Evolutionary conservation across 1,140 invertebrate genomes (phyloP), one percentile per base, ranked within the genome.

Genomic region (Caerostris extrusa): DNA sequence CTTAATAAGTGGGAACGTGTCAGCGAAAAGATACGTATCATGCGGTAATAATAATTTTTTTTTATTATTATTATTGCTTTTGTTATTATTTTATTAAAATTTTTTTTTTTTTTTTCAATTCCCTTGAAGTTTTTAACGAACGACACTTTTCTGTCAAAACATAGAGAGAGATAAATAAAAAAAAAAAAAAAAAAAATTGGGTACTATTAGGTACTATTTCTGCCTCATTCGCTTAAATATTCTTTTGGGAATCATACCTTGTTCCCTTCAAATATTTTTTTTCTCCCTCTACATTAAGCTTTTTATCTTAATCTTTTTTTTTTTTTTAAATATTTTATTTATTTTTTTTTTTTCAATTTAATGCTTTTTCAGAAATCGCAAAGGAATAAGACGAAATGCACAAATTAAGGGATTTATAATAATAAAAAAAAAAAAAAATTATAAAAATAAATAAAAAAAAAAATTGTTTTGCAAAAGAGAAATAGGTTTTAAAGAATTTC

Each of bases 191-290:
- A 87, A 64, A 53, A 88, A 53, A 67, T 5, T 10, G 12, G 53
- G 55, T 61, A 82, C 53, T 90, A 91, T 91, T 91, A 58, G 89
- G 71, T 82, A 19, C 60, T 8, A 90, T 91, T 91, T 90, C 55
- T 58, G 34, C 34, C 61, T 91, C 71, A 91, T 91, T 91, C 67
- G 69, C n/a, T 91, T 91, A 91, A 91, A 91, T 55, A 91, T 91
- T 91, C 90, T 53, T 61, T 58, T 64, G 90, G 71, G 90, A 91
- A 71, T 77, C 5, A n/a, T 34, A 17, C 55, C 82, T 85, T 34
- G 8, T 12, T 8, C 34, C 34, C 34, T 71, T 34, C 34, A 34
- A 34, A 34, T 34, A 34, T 69, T 64, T 64, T 19, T 34, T 71
- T 71, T 50, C 8, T 34, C 50, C 3, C 19, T 19, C 61, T 5